Evolutionary conservation across 2,888 invertebrate species (phyloP).

Genomic region (Limenitis camilla): DNA sequence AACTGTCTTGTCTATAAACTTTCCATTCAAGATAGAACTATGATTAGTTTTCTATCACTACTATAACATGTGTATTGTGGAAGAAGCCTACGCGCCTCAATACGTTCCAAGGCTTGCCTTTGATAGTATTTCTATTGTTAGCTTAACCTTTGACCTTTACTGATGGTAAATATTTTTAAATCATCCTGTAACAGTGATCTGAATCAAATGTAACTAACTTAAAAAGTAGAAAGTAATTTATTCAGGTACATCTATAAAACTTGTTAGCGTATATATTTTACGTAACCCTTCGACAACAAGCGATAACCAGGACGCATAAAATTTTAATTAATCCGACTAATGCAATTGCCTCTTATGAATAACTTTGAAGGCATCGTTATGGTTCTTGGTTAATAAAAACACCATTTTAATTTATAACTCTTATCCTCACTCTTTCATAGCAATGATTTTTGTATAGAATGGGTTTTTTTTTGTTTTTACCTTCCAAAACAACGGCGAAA

Average conservation of each 20-base stretch:
- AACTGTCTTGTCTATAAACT: too few relatives aligned
- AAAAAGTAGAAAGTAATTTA: too few relatives aligned
- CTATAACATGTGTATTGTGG: neutral
- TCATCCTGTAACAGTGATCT: too few relatives aligned
- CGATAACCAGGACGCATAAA: constrained; percentile 7
- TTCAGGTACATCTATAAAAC: too few relatives aligned
- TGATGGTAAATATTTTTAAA: too few relatives aligned
- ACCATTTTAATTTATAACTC: neutral
- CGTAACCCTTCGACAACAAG: neutral
- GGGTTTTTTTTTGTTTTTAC: too few relatives aligned
- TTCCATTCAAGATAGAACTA: too few relatives aligned
- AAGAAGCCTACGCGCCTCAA: neutral
- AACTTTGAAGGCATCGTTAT: neutral
- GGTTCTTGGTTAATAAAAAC: neutral
- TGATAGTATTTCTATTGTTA: constrained; percentile 11
- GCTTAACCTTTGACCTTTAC: constrained; percentile 8
- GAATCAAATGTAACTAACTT: too few relatives aligned
- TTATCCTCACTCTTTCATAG: too few relatives aligned
- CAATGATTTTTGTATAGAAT: too few relatives aligned
- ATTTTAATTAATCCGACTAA: constrained; percentile 8
- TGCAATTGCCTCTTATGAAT: neutral
- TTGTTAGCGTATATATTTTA: too few relatives aligned
- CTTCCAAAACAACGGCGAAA: too few relatives aligned
- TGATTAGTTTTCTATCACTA: neutral
- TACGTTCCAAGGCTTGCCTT: constrained; percentile 10